These are phyloP conservation scores for Lucilia sericata DNA, from an alignment of 1,140 invertebrate genomes.

Conservation along the genomic window DNA sequence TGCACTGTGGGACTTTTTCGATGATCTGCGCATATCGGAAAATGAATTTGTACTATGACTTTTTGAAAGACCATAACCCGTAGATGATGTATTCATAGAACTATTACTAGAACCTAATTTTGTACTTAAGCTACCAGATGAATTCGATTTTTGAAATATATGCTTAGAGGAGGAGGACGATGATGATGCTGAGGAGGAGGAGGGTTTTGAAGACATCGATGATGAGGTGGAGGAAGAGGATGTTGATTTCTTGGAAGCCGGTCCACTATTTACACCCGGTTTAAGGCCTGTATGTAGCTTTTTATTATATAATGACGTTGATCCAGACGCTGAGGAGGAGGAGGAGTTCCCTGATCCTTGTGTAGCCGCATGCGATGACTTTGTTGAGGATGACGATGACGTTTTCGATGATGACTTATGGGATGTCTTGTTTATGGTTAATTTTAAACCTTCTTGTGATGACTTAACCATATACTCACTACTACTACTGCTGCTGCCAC, in stretches of 20 bases:
- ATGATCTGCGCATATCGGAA: conserved; percentile 48
- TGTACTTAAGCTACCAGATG: conserved; percentile 60
- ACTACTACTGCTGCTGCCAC: conserved; percentile 45
- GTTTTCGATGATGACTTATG: conserved; percentile 27
- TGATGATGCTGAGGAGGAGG: conserved; percentile 3
- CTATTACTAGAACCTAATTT: conserved; percentile 52
- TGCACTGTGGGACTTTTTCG: conserved; percentile 32
- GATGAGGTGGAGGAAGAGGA: conserved; percentile 39
- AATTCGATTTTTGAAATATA: conserved; percentile 64
- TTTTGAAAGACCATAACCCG: conserved; percentile 55
- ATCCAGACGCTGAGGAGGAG: conserved; percentile 41
- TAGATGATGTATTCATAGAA: conserved; percentile 47
- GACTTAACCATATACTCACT: conserved; percentile 87
- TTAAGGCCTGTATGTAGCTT: conserved; percentile 84
- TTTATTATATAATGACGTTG: conserved; percentile 45
- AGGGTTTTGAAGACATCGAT: conserved; percentile 48
- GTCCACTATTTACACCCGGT: conserved; percentile 75
- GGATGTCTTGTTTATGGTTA: conserved; percentile 88
- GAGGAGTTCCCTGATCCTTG: neutral
- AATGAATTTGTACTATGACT: conserved; percentile 63
- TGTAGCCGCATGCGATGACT: neutral
- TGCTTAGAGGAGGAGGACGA: conserved; percentile 52
- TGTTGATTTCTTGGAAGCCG: conserved; percentile 58
- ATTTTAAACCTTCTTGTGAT: conserved; percentile 85
- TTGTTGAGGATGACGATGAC: neutral